Conservation (phyloP, 2,113 vertebrate genomes). For the Nothoprocta pentlandii region DNA sequence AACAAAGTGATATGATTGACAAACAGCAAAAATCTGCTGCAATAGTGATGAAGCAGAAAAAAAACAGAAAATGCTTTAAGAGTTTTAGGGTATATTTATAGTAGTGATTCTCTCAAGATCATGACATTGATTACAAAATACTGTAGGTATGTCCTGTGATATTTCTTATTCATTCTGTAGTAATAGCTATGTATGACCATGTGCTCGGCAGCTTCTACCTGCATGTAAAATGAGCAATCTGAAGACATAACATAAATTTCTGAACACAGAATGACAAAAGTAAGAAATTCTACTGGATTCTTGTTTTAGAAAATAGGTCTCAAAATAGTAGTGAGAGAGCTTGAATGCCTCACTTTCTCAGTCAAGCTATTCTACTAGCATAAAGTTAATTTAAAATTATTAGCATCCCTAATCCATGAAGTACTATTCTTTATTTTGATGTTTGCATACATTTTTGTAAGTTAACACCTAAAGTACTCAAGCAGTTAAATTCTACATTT, state of each 20-base stretch:
- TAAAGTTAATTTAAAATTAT: background rate
- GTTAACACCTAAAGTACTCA: background rate
- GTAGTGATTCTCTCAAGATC: background rate
- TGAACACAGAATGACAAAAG: background rate
- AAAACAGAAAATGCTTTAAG: background rate
- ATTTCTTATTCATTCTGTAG: background rate
- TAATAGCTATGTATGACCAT: background rate
- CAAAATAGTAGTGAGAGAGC: accelerated
- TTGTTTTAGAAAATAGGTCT: background rate
- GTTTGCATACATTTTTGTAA: background rate
- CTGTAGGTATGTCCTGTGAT: background rate
- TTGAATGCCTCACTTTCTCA: background rate
- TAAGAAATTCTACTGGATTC: background rate
- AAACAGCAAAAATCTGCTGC: background rate
- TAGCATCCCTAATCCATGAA: background rate
- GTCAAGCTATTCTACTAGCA: background rate
- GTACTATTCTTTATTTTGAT: background rate
- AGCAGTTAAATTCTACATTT: background rate
- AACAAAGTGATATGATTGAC: background rate
- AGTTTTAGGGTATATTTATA: background rate
- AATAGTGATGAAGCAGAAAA: background rate
- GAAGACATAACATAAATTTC: background rate
- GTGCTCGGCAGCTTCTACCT: background rate
- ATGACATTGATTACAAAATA: background rate
- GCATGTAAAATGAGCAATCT: background rate